Evolutionary conservation across 2,113 vertebrate species (phyloP).

Genomic region (Phoxinus phoxinus): DNA sequence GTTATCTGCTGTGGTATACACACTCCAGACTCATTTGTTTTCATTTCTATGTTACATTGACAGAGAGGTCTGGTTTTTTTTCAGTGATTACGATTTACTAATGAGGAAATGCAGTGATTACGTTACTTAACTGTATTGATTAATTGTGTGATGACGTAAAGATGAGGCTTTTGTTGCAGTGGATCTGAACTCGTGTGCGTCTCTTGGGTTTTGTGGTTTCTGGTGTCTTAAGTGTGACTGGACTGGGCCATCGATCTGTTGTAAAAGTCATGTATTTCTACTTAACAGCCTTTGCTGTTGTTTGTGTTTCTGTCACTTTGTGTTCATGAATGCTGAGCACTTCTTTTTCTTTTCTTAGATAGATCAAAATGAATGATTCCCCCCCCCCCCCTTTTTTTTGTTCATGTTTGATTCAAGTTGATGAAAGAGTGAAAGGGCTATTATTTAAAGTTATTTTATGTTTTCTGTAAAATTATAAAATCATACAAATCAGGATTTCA

Average conservation of each 20-base stretch:
- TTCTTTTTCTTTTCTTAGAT: background rate
- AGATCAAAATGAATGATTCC: background rate
- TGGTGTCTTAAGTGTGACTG: conserved; percentile 12
- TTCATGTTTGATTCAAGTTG: no score
- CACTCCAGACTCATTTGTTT: conserved; percentile 54
- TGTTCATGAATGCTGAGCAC: background rate
- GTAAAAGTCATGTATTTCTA: conserved; percentile 9
- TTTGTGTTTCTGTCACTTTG: background rate
- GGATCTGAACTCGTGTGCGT: background rate
- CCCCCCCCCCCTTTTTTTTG: no score
- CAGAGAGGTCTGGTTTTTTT: conserved; percentile 44
- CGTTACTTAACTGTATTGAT: conserved; percentile 45
- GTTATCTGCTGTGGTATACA: conserved; percentile 41
- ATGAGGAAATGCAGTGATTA: conserved; percentile 61
- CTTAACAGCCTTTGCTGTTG: background rate
- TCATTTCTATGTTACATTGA: conserved; percentile 46
- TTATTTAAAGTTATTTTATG: no score
- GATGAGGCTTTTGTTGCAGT: background rate
- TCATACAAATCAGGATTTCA: background rate
- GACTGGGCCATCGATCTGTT: conserved; percentile 5
- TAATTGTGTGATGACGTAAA: conserved; percentile 6
- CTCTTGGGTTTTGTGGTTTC: conserved; percentile 25
- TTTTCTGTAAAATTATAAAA: background rate
- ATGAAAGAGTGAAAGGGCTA: no score
- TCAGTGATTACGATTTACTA: conserved; percentile 52